These are phyloP conservation scores for Clarias fuscus DNA, from an alignment of 2,797 vertebrate genomes.

Conservation along the genomic window DNA sequence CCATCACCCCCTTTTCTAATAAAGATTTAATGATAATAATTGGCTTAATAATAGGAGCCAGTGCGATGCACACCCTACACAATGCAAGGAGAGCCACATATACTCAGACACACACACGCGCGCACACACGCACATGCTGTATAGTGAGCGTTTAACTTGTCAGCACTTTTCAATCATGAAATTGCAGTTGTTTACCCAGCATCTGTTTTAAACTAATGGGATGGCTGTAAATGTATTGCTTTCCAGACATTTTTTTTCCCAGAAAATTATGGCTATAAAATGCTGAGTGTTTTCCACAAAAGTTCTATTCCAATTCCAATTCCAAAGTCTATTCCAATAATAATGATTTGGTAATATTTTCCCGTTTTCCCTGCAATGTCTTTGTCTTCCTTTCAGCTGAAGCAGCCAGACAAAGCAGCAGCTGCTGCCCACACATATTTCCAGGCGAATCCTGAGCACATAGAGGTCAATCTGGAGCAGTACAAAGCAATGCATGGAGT, in stretches of 20 bases:
- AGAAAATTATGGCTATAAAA: background rate
- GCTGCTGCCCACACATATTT: conserved; percentile 96
- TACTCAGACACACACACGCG: background rate
- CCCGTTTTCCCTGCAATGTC: background rate
- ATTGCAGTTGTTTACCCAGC: background rate
- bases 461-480: conserved; percentile 90
- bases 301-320: no score
- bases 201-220: background rate
- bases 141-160: background rate
- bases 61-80: background rate
- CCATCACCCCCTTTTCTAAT: no score
- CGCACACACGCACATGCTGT: no score
- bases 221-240: background rate
- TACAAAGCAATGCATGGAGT: conserved; percentile 78
- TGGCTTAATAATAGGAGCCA: background rate
- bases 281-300: background rate
- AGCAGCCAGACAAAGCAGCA: conserved; percentile 86
- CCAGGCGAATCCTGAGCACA: conserved; percentile 95
- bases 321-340: background rate
- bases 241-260: background rate
- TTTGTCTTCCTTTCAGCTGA: conserved; percentile 72
- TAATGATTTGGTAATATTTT: background rate
- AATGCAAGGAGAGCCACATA: background rate
- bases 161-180: background rate
- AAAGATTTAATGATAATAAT: background rate